Conservation (phyloP, 2,113 vertebrate species). For the Nannospalax galili region DNA sequence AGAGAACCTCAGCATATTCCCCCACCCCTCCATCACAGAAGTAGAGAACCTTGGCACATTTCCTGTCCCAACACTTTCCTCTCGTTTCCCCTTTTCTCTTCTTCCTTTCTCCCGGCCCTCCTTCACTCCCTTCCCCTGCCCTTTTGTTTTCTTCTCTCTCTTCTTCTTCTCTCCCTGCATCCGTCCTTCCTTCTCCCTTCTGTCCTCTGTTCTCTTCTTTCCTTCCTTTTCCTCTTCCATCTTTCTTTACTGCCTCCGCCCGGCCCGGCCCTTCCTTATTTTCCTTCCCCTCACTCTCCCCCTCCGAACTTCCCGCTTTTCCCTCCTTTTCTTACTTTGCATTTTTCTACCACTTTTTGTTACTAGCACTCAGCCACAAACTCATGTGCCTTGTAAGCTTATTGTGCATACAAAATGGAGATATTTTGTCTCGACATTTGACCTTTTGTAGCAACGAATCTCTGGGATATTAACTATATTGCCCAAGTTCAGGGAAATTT, state of each 20-base stretch:
- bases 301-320: background rate
- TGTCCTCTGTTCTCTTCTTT: background rate
- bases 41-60: too few relatives aligned
- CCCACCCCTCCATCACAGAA: background rate
- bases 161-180: background rate
- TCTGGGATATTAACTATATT: background rate
- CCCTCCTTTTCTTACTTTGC: background rate
- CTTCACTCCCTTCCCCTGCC: background rate
- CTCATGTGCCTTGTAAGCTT: background rate
- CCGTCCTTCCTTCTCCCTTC: fast-evolving
- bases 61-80: background rate
- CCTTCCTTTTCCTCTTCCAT: too few relatives aligned
- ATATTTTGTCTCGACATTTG: background rate
- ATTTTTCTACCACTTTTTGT: background rate
- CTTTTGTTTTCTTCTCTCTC: background rate
- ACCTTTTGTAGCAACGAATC: background rate
- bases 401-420: background rate
- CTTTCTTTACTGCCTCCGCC: fast-evolving
- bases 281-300: too few relatives aligned
- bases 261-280: too few relatives aligned
- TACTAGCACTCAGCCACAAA: background rate
- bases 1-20: too few relatives aligned
- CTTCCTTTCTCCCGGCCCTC: too few relatives aligned
- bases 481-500: background rate
- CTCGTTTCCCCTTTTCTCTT: background rate